Base-by-base conservation (phyloP, 2,113 vertebrate genomes). In the Mugil cephalus region DNA sequence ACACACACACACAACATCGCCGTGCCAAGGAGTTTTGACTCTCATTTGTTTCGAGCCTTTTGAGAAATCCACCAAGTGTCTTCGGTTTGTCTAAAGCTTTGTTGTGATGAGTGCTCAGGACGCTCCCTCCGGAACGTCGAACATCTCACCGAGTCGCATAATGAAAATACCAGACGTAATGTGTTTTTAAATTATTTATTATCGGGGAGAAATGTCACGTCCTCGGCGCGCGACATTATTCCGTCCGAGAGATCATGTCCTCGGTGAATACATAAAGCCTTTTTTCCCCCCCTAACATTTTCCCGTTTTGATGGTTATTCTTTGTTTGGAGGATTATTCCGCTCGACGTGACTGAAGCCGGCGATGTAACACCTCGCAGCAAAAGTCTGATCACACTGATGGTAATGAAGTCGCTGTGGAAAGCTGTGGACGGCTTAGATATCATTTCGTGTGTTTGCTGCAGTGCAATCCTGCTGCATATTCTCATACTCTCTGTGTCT, bases 361-460 rank as follows among this genome's bases (percentile, higher is more conserved):
- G 42, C 9, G 71, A 72, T 68, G 64, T 60, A 54, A 76, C 70
- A 72, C 54, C 70, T 84, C 47, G 13, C 77, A 51, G 70, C 18
- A 13, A 81, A 59, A 68, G 70, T 19, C 74, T 64, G 76, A 79
- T 83, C 66, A 38, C 69, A 48, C 63, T 52, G 53, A 52, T 60
- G 64, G 80, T 73, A 77, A 81, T 82, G 64, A 84, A 81, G 65
- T 62, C 56, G 34, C 47, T 4, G 71, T 69, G 62, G 54, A 69
- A 53, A 59, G 60, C 62, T 56, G 47, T 50, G 46, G 61, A 54
- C 50, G 59, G 74, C 65, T 39, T 36, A 45, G 67, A 77, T 69
- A 59, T 62, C 40, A 77, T 84, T 87, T 55, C n/a, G 42, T 54
- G 36, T 48, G 15, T 78, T 81, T 86, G 72, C 66, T 83, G 74